Conservation (phyloP, 2,113 vertebrate species). For the Herpetotheres cachinnans region DNA sequence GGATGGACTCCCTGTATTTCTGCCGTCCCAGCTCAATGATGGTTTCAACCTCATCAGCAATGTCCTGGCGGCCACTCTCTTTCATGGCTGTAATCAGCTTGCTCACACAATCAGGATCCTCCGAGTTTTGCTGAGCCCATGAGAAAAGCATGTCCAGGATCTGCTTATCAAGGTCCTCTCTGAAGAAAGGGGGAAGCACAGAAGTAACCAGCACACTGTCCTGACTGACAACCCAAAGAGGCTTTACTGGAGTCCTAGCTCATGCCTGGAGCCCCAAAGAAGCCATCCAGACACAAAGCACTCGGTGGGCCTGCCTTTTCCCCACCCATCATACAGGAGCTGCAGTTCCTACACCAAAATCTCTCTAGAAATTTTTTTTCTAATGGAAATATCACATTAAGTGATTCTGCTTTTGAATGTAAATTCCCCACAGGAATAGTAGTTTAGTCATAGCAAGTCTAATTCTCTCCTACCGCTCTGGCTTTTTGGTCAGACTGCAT, state of each 20-base stretch:
- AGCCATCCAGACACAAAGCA: not conserved
- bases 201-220: not conserved
- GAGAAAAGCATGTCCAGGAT: constrained; percentile 90
- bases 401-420: not conserved
- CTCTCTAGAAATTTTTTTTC: not conserved
- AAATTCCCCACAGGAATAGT: not conserved
- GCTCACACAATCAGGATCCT: constrained; percentile 75
- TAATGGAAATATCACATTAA: not conserved
- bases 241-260: not conserved
- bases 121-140: constrained; percentile 83
- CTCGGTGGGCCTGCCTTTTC: not conserved
- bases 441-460: not conserved
- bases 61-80: constrained; percentile 83
- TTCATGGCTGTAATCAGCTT: constrained; percentile 81
- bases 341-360: not conserved
- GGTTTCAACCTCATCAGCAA: constrained; percentile 86
- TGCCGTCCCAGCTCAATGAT: constrained; percentile 83
- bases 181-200: constrained; percentile 33
- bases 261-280: not conserved
- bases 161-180: constrained; percentile 85
- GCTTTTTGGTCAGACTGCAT: not conserved
- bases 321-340: not conserved
- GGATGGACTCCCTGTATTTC: constrained; percentile 87
- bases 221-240: not conserved
- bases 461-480: not conserved